A percentile compares a stretch with the other conserved stretches of the same genome.
phyloP scores from a whole-genome alignment of 1,140 invertebrate genomes.

The Dinoponera quadriceps region DNA sequence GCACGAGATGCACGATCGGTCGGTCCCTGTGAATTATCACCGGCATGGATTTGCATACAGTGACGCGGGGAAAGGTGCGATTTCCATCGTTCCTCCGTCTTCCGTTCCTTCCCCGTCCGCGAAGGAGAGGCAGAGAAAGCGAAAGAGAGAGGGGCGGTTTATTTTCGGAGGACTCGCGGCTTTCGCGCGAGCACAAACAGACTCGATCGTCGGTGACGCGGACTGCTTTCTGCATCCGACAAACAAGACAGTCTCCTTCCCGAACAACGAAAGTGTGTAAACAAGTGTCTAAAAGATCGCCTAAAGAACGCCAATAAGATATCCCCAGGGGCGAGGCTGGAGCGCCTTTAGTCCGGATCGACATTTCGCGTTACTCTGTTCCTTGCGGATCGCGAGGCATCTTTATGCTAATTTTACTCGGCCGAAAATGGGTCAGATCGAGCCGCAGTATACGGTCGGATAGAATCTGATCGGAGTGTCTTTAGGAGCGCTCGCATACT shows the following conservation, averaged over 20 bases:
- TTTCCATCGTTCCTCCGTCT: constrained; percentile 50
- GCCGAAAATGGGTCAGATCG: neutral
- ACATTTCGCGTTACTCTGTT: neutral
- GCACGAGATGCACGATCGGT: constrained; percentile 64
- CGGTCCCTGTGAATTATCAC: constrained; percentile 61
- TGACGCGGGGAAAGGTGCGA: constrained; percentile 53
- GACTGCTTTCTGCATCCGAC: neutral
- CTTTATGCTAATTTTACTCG: neutral
- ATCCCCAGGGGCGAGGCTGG: too few relatives aligned
- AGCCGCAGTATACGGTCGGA: neutral
- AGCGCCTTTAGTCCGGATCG: neutral
- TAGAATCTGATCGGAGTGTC: neutral
- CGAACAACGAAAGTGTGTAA: neutral
- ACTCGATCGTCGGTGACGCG: neutral
- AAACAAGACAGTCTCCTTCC: neutral
- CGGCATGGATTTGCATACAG: constrained; percentile 57
- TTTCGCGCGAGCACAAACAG: neutral
- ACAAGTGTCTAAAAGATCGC: neutral
- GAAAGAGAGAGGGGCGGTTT: neutral
- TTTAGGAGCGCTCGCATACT: neutral
- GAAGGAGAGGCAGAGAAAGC: constrained; percentile 45
- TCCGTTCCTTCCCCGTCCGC: constrained; percentile 7
- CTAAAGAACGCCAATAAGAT: neutral
- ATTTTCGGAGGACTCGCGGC: constrained; percentile 22
- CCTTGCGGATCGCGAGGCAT: too few relatives aligned